phyloP scores from a whole-genome alignment of 2,888 invertebrate genomes.

The Hirtodrosophila trivittata region DNA sequence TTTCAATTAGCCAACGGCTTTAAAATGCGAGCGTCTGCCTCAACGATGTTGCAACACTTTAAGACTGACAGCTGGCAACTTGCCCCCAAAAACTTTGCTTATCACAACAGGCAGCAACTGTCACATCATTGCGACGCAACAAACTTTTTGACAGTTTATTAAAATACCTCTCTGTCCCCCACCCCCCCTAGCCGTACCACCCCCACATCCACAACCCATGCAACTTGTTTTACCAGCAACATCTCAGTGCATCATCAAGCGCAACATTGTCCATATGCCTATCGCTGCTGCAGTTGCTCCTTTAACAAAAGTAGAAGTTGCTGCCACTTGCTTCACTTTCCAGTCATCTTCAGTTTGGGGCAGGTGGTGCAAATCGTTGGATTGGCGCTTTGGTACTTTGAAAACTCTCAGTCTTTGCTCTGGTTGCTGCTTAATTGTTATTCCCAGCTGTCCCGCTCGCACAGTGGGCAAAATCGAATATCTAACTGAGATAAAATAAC shows the following conservation, averaged over 20 bases:
- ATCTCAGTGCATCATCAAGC: conserved; percentile 1
- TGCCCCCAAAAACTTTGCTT: conserved; percentile 31
- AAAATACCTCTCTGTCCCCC: conserved; percentile 29
- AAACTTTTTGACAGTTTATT: conserved; percentile 66
- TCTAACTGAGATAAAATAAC: background rate
- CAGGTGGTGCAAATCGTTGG: conserved; percentile 1
- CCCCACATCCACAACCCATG: too few relatives aligned
- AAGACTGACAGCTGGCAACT: conserved; percentile 22
- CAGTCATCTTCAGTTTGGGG: conserved; percentile 31
- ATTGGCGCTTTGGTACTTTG: background rate
- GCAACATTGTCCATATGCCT: conserved; percentile 24
- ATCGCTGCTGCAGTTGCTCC: conserved; percentile 16
- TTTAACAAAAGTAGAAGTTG: conserved; percentile 3
- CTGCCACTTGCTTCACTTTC: conserved; percentile 20
- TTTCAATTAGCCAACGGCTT: conserved; percentile 65
- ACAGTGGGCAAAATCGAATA: background rate
- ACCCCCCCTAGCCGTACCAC: background rate
- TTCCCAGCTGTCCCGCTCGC: conserved; percentile 7
- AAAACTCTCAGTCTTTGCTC: background rate
- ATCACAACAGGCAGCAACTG: conserved; percentile 43
- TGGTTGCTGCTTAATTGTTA: conserved; percentile 40
- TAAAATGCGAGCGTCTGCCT: conserved; percentile 17
- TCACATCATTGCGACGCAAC: conserved; percentile 41
- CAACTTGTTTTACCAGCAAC: too few relatives aligned
- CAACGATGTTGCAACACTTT: conserved; percentile 33